A percentile compares a stretch with the other conserved stretches of the same genome.
Conservation (phyloP, 35 echinoderm and acorn worm species). For the Holothuria glaberrima region DNA sequence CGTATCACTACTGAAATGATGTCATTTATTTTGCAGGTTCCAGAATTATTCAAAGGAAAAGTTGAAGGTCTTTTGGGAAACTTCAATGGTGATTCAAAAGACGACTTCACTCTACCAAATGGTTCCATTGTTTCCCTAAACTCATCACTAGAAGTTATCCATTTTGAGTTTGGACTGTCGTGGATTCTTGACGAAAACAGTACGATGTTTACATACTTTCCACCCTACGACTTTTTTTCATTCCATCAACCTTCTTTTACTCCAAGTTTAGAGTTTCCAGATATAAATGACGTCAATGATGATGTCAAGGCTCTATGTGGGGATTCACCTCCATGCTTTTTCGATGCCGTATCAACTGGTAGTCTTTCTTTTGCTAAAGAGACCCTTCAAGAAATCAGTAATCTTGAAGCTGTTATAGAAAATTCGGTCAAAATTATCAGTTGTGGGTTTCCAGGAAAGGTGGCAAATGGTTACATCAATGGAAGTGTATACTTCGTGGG, state of each 20-base stretch:
- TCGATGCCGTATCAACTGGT: slow-evolving; percentile 61
- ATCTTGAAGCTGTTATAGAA: slow-evolving; percentile 35
- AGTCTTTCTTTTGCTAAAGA: slow-evolving; percentile 67
- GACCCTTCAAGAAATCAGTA: slow-evolving; percentile 8
- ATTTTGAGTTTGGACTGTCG: slow-evolving; percentile 60
- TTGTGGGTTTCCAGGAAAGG: slow-evolving; percentile 65
- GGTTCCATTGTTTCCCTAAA: slow-evolving; percentile 33
- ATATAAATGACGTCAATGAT: slow-evolving; percentile 50
- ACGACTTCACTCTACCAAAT: slow-evolving; percentile 65
- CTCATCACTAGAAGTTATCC: slow-evolving; percentile 53
- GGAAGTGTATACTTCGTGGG: slow-evolving; percentile 56
- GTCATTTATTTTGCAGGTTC: slow-evolving; percentile 65
- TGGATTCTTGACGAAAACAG: slow-evolving; percentile 55
- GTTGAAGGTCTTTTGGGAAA: slow-evolving; percentile 71
- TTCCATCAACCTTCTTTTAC: slow-evolving; percentile 55
- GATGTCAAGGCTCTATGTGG: slow-evolving; percentile 66
- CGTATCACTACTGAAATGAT: slow-evolving; percentile 51
- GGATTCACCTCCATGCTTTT: slow-evolving; percentile 48
- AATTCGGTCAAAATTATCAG: slow-evolving; percentile 66
- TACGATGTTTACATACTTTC: slow-evolving; percentile 63
- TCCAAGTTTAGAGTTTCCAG: slow-evolving; percentile 58
- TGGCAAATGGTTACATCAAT: slow-evolving; percentile 55
- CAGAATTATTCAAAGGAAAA: slow-evolving; percentile 32
- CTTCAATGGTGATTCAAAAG: slow-evolving; percentile 61
- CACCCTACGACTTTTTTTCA: slow-evolving; percentile 65